phyloP scores from a whole-genome alignment of 2,113 vertebrate species.

The Theristicus caerulescens region DNA sequence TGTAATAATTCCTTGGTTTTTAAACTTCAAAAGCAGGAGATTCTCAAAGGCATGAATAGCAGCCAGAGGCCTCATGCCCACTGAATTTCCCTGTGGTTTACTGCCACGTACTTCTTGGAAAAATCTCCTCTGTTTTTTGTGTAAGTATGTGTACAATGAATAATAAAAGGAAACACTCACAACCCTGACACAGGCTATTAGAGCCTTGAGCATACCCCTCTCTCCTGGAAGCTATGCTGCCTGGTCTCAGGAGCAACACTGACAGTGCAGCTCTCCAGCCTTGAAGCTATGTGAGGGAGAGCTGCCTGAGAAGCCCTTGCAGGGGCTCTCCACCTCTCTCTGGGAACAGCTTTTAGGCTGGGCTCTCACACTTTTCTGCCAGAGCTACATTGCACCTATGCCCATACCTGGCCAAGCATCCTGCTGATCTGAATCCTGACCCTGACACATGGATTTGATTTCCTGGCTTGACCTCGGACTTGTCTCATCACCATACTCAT shows the following conservation, averaged over 20 bases:
- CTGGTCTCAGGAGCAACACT: not conserved
- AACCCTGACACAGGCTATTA: not conserved
- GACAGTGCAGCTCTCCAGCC: not conserved
- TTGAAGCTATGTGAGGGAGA: not conserved
- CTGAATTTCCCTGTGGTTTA: not conserved
- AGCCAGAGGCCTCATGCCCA: not conserved
- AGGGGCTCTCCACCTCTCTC: not conserved
- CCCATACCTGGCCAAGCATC: not conserved
- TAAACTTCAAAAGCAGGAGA: not conserved
- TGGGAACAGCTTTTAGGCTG: not conserved
- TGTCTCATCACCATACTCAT: not conserved
- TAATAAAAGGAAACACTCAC: not conserved
- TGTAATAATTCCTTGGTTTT: not conserved
- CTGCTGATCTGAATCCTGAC: not conserved
- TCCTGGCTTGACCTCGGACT: not conserved
- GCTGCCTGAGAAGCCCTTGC: not conserved
- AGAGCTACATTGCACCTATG: not conserved
- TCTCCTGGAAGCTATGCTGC: not conserved
- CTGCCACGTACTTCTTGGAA: not conserved
- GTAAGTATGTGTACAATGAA: not conserved
- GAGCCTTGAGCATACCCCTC: rapidly evolving
- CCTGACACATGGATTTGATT: not conserved
- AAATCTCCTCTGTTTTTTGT: not conserved
- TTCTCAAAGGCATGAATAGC: not conserved
- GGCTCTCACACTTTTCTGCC: not conserved